phyloP scores from a whole-genome alignment of 2,113 vertebrate genomes.

The Anoura caudifer region DNA sequence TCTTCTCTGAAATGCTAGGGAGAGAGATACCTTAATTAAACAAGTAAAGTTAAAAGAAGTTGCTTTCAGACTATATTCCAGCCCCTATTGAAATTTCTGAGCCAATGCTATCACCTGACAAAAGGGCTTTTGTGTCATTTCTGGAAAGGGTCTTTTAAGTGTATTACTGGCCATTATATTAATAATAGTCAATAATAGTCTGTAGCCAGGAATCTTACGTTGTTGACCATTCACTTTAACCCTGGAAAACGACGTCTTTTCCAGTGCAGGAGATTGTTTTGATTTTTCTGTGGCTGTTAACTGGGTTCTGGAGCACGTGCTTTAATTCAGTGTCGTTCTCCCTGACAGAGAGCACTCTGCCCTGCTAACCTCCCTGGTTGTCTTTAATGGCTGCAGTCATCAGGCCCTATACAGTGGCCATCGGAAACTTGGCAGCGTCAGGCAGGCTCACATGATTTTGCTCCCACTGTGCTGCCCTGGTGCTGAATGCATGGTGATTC shows the following conservation, averaged over 20 bases:
- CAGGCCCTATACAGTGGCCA: neutral
- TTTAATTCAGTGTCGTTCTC: neutral
- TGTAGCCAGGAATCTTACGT: neutral
- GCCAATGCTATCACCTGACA: neutral
- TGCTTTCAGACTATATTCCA: conserved; percentile 9
- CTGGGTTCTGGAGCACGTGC: neutral
- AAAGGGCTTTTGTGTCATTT: neutral
- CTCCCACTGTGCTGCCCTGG: neutral
- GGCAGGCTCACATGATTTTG: neutral
- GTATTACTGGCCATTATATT: neutral
- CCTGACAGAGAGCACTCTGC: neutral
- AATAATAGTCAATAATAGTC: too few species aligned
- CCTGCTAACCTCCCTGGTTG: neutral
- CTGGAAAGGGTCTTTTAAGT: neutral
- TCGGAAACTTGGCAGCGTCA: neutral
- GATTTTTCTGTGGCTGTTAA: neutral
- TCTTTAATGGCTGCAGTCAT: neutral
- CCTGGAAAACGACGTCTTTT: neutral
- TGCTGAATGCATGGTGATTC: neutral
- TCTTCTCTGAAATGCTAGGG: neutral
- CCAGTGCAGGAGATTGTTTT: neutral
- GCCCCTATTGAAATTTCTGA: neutral
- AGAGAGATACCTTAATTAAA: neutral
- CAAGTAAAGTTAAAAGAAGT: neutral
- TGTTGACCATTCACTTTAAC: neutral